These are phyloP conservation scores for Aspidoscelis tigris DNA, from an alignment of 2,113 vertebrate species.

Conservation along the genomic window DNA sequence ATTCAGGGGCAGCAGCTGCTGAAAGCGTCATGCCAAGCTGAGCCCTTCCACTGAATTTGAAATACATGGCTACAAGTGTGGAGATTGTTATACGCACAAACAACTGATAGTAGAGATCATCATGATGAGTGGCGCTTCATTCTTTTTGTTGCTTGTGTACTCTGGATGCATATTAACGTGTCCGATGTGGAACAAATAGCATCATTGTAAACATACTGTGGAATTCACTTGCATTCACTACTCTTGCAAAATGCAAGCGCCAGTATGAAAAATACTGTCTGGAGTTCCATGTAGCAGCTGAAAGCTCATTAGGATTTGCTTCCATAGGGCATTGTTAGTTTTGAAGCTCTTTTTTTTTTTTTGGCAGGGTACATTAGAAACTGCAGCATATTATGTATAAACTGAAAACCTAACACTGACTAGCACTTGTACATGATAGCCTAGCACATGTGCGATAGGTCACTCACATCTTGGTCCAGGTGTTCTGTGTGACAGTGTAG, in stretches of 20 bases:
- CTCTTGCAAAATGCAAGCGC: background rate
- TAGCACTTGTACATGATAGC: no score
- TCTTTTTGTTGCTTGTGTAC: background rate
- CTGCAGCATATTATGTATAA: background rate
- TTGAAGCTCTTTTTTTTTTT: background rate
- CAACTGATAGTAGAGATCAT: background rate
- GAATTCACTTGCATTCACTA: background rate
- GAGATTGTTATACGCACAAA: background rate
- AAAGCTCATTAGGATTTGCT: conserved; percentile 18
- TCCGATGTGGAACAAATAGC: background rate
- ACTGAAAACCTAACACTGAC: background rate
- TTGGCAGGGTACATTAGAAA: conserved; percentile 8
- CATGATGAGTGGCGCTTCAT: background rate
- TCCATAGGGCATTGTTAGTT: background rate
- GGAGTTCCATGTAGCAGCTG: background rate
- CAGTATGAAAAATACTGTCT: conserved; percentile 8
- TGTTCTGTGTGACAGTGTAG: no score
- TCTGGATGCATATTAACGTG: background rate
- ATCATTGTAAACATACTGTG: background rate
- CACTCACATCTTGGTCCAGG: no score
- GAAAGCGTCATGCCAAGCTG: background rate
- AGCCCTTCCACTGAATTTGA: background rate
- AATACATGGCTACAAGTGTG: no score
- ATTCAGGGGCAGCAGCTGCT: background rate
- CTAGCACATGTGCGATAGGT: no score